Evolutionary conservation across 2,888 invertebrate species (phyloP).

Genomic region (Matsumyia berberina): DNA sequence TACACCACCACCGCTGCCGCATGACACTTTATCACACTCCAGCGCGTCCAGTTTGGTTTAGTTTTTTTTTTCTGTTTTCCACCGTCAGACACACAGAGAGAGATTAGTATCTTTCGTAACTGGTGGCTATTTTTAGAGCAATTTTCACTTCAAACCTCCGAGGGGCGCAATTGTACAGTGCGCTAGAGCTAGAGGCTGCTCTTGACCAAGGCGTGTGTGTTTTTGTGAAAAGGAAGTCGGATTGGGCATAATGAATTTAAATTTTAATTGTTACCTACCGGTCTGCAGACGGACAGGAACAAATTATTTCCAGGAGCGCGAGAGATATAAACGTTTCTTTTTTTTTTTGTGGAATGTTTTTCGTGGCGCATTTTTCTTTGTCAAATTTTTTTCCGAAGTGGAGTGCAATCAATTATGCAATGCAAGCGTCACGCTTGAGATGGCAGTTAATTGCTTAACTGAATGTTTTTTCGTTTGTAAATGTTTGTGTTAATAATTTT

Average conservation of each 20-base stretch:
- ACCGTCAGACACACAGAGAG: conserved; percentile 22
- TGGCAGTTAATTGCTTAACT: conserved; percentile 73
- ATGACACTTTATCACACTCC: conserved; percentile 76
- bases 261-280: conserved; percentile 75
- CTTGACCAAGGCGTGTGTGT: background rate
- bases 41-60: conserved; percentile 64
- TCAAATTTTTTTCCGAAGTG: conserved; percentile 49
- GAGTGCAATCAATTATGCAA: conserved; percentile 76
- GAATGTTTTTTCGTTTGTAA: conserved; percentile 48
- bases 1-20: conserved; percentile 58
- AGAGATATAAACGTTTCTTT: conserved; percentile 51
- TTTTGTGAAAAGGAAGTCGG: conserved; percentile 40
- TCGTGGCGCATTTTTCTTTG: conserved; percentile 35
- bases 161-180: background rate
- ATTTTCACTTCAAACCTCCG: conserved; percentile 66
- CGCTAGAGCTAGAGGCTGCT: background rate
- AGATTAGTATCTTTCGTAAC: conserved; percentile 72
- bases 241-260: conserved; percentile 68
- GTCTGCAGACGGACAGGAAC: conserved; percentile 61
- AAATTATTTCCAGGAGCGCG: conserved; percentile 55
- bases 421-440: conserved; percentile 68
- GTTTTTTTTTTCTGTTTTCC: conserved; percentile 22
- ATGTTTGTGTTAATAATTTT: conserved; percentile 44
- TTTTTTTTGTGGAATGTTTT: conserved; percentile 22
- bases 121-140: conserved; percentile 73